Evolutionary conservation across 1,140 invertebrate genomes (phyloP), one percentile per base, ranked within the genome.

Genomic region (Ganaspis sp.): DNA sequence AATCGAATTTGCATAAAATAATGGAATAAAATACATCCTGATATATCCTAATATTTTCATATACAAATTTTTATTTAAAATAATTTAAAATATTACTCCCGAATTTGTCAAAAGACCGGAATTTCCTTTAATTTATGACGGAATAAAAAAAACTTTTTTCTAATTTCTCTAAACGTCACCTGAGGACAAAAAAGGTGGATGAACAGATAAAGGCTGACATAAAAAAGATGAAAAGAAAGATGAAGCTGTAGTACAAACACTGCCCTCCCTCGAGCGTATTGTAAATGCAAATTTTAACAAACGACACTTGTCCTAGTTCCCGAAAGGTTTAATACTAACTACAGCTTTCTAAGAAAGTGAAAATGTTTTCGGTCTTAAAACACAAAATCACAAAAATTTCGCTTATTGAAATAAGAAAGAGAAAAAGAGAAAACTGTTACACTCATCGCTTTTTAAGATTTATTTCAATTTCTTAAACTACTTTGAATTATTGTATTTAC

Each of bases 161-260:
- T 26, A 58, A 58, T 26, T 58, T 58, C 21, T 58, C 21, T 58
- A 26, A 26, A 26, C 11, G 23, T 26, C 54, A 26, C 21, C 23
- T 29, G 54, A 4, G 23, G 21, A 12, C 12, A 15, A 64, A 23
- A 29, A 29, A 64, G 54, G 23, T 26, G 54, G 54, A 29, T 64
- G 23, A 29, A 64, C 23, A 64, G 54, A 64, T 26, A 64, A 64
- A 64, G 45, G 45, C 21, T 64, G 21, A 64, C 54, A 64, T 26
- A 29, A 64, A 64, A 64, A 23, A 26, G 4, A 64, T 64, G 9
- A 64, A 64, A 64, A 64, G 54, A 26, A 29, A 64, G 23, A 29
- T 29, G 54, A 64, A 15, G 23, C 54, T 26, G 54, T 12, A 17
- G 42, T 23, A 64, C 23, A 12, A 64, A 29, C 23, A 29, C 21